Conservation (phyloP, 2,113 vertebrate genomes). For the Pedionomus torquatus region DNA sequence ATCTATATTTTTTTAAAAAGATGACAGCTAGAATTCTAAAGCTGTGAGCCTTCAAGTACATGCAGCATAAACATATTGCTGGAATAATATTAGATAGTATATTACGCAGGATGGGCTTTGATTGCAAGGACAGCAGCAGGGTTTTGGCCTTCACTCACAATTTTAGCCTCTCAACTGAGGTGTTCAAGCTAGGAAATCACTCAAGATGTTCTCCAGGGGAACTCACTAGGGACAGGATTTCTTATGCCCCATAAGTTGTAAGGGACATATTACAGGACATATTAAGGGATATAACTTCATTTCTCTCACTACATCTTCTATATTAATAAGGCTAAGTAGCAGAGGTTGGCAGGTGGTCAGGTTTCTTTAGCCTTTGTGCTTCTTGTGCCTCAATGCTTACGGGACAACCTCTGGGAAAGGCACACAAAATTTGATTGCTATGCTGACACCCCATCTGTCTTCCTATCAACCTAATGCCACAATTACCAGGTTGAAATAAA, state of each 20-base stretch:
- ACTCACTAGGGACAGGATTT: background rate
- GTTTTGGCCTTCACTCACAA: background rate
- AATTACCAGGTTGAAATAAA: background rate
- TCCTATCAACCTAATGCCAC: background rate
- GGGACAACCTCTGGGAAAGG: background rate
- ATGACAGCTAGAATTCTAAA: constrained; percentile 59
- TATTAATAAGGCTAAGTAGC: background rate
- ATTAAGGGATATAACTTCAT: background rate
- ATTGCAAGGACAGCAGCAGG: background rate
- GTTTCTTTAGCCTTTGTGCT: background rate
- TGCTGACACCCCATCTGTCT: background rate
- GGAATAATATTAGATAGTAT: background rate
- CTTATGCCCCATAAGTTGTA: background rate
- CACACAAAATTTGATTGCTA: background rate
- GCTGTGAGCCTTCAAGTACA: background rate
- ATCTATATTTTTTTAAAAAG: background rate
- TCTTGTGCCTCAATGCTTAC: background rate
- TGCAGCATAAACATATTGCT: constrained; percentile 2
- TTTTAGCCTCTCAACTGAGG: background rate
- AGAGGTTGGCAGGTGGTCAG: background rate
- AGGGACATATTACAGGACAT: background rate
- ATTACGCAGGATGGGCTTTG: background rate
- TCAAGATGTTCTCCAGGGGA: background rate
- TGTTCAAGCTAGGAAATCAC: background rate
- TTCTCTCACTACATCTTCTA: background rate